Evolutionary conservation across 2,113 vertebrate genomes (phyloP).

Genomic region (Anhinga rufa): DNA sequence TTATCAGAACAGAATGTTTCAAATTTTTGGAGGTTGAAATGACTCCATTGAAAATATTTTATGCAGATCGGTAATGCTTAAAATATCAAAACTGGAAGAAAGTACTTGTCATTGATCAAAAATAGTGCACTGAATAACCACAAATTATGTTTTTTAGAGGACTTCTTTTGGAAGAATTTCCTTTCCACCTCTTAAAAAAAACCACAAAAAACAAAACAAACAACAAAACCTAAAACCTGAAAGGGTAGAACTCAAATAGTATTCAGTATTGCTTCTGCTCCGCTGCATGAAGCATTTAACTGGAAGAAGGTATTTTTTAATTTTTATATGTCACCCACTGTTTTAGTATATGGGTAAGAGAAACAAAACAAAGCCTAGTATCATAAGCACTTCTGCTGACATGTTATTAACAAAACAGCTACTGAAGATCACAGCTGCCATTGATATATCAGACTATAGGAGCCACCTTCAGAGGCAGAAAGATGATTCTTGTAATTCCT

Average conservation of each 20-base stretch:
- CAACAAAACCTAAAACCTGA: neutral
- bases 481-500: neutral
- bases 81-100: conserved; percentile 50
- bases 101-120: conserved; percentile 36
- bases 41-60: conserved; percentile 44
- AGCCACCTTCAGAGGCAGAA: neutral
- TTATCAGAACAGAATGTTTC: conserved; percentile 48
- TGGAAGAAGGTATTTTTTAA: neutral
- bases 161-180: neutral
- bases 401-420: neutral
- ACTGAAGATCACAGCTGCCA: neutral
- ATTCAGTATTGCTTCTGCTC: neutral
- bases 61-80: conserved; percentile 34
- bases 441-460: neutral
- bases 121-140: conserved; percentile 2
- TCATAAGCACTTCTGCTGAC: neutral
- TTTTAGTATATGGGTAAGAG: neutral
- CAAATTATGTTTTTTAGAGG: neutral
- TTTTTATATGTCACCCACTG: neutral
- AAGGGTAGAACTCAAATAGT: neutral
- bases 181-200: neutral
- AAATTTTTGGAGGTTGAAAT: conserved; percentile 7
- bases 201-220: too few relatives aligned
- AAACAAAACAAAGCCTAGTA: neutral
- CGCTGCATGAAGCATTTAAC: neutral